Evolutionary conservation across 2,888 invertebrate species (phyloP).

Genomic region (Baronia brevicornis): DNA sequence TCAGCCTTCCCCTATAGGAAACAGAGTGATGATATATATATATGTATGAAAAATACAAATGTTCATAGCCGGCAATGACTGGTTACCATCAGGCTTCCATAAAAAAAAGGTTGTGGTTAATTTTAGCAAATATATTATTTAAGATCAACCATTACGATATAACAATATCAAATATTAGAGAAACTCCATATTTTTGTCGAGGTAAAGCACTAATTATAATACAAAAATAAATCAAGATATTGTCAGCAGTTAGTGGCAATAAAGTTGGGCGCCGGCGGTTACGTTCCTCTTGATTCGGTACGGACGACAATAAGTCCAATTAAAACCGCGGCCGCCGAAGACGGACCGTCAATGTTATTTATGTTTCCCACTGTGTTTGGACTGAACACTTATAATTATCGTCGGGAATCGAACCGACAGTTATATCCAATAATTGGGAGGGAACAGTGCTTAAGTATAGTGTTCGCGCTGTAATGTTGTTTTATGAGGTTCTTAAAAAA

Average conservation of each 20-base stretch:
- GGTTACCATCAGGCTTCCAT: no score
- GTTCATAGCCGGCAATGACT: no score
- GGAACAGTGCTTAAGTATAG: constrained; percentile 61
- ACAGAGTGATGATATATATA: no score
- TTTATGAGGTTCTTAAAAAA: constrained; percentile 62
- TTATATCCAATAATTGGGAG: constrained; percentile 69
- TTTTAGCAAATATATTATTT: no score
- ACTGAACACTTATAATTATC: constrained; percentile 56
- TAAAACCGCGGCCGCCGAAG: constrained; percentile 23
- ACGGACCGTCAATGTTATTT: constrained; percentile 33
- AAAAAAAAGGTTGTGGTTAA: no score
- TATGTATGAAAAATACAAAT: no score
- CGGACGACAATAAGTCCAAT: constrained; percentile 26
- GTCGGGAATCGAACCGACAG: constrained; percentile 54
- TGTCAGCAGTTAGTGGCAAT: constrained; percentile 7
- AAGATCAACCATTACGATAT: no score
- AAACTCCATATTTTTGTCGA: neutral
- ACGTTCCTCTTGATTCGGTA: constrained; percentile 13
- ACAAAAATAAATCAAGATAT: constrained; percentile 9
- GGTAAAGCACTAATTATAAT: constrained; percentile 6
- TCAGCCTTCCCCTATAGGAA: no score
- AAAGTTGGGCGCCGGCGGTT: constrained; percentile 3
- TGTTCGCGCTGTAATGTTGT: constrained; percentile 46
- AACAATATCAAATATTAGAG: no score
- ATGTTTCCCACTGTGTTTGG: constrained; percentile 30